Percentiles rank a stretch among this genome's conserved stretches.
phyloP scores from a whole-genome alignment of 1,140 invertebrate species.

The Drosophila subobscura region DNA sequence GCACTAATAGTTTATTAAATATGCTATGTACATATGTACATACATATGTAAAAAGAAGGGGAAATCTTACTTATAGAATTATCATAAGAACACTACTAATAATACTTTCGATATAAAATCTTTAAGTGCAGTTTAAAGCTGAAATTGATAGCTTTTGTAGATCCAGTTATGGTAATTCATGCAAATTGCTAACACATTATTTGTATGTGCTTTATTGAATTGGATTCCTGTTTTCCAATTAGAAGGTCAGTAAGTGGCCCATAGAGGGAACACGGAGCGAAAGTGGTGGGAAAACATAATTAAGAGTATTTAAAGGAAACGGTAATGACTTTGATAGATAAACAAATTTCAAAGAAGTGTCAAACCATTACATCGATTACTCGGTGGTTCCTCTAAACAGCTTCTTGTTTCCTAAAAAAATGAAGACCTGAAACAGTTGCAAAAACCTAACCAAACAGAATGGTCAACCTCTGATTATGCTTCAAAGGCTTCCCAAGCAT shows the following conservation, averaged over 20 bases:
- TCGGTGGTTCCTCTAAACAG: not conserved
- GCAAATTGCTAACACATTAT: conserved; percentile 9
- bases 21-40: not conserved
- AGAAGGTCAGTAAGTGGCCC: conserved; percentile 13
- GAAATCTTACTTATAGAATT: too few relatives aligned
- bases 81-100: conserved; percentile 4
- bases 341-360: conserved; percentile 5
- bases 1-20: conserved; percentile 20
- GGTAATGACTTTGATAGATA: not conserved
- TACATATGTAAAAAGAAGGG: not conserved
- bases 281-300: conserved; percentile 26
- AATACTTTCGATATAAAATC: not conserved
- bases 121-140: conserved; percentile 17
- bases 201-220: conserved; percentile 17
- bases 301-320: conserved; percentile 6
- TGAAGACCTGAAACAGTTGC: conserved; percentile 5
- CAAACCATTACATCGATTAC: conserved; percentile 3
- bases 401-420: conserved; percentile 5
- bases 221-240: conserved; percentile 26
- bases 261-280: too few relatives aligned
- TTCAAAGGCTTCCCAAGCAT: conserved; percentile 25
- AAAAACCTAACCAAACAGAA: conserved; percentile 33
- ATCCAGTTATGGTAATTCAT: conserved; percentile 41
- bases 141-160: conserved; percentile 14
- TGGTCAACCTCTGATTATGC: conserved; percentile 42